phyloP scores from a whole-genome alignment of 2,113 vertebrate genomes.

The Passer domesticus region DNA sequence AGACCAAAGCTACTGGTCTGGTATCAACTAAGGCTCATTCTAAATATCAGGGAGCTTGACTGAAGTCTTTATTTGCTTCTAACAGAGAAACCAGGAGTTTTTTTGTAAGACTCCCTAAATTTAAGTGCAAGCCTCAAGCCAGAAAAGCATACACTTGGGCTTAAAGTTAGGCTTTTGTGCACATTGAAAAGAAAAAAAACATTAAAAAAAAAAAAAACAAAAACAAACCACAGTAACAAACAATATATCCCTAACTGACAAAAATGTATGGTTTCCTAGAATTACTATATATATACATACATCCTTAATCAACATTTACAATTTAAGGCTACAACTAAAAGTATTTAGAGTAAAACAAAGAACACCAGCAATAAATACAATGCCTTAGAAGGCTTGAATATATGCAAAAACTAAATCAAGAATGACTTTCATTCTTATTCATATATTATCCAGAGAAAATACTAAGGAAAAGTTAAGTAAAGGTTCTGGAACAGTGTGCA shows the following conservation, averaged over 20 bases:
- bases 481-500: background rate
- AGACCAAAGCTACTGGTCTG: background rate
- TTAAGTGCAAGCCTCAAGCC: background rate
- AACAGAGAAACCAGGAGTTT: background rate
- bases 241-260: background rate
- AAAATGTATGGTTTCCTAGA: background rate
- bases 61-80: background rate
- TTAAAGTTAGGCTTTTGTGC: background rate
- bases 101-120: background rate
- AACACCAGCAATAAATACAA: background rate
- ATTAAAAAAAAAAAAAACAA: background rate
- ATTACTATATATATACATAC: background rate
- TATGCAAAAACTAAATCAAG: background rate
- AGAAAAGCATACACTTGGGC: background rate
- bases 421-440: background rate
- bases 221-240: background rate
- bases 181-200: background rate
- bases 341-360: background rate
- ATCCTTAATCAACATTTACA: background rate
- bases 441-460: background rate
- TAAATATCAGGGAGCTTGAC: background rate
- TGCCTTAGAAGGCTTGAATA: background rate
- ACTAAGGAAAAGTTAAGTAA: background rate
- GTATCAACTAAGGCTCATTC: background rate
- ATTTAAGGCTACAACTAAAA: background rate